Conservation (phyloP, 2,113 vertebrate species). For the Sigmodon hispidus region DNA sequence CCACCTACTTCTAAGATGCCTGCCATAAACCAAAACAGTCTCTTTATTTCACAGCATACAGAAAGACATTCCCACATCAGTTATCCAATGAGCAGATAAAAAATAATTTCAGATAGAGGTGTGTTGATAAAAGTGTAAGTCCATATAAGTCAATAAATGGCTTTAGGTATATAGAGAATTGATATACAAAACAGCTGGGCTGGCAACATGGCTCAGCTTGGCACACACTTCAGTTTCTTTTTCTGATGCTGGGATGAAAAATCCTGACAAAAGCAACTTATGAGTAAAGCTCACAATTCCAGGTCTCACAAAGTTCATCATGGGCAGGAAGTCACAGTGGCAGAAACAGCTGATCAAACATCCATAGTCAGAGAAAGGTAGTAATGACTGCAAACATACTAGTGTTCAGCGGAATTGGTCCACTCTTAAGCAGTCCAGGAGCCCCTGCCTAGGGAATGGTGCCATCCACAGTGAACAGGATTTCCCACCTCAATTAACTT, state of each 20-base stretch:
- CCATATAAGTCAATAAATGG: not conserved
- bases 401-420: not conserved
- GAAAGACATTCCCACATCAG: too few relatives aligned
- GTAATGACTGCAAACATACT: not conserved
- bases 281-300: not conserved
- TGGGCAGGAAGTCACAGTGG: not conserved
- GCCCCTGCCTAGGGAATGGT: not conserved
- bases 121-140: not conserved
- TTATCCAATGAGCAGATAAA: not conserved
- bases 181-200: not conserved
- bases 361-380: not conserved
- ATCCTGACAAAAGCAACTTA: not conserved
- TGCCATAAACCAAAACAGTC: too few relatives aligned
- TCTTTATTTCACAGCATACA: too few relatives aligned
- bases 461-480: not conserved
- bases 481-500: not conserved
- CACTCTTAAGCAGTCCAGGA: not conserved
- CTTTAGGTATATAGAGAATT: conserved; percentile 19
- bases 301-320: not conserved
- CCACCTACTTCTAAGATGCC: too few relatives aligned
- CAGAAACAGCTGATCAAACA: not conserved
- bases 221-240: not conserved
- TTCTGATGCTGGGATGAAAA: not conserved
- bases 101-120: not conserved
- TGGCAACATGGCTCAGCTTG: not conserved